Conservation (phyloP, 2,797 vertebrate species). For the Lerista edwardsae region DNA sequence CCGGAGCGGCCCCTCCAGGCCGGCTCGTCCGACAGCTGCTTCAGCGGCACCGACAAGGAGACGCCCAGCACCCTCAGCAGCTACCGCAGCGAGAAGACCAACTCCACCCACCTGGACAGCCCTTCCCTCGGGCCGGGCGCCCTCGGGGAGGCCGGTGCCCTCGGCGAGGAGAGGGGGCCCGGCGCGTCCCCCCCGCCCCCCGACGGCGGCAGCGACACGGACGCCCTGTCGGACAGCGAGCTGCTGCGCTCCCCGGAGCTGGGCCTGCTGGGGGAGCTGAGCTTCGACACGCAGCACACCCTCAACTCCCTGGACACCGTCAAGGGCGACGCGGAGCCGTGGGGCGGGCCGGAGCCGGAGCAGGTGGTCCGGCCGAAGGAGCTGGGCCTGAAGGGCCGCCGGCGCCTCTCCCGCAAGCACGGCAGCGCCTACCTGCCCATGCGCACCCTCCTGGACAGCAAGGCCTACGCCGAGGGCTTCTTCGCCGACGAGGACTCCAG, state of each 20-base stretch:
- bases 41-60: constrained; percentile 88
- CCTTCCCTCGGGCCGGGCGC: constrained; percentile 78
- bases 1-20: constrained; percentile 75
- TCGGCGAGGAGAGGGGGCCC: background rate
- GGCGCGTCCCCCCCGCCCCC: constrained; percentile 64
- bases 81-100: constrained; percentile 91
- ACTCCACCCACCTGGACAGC: constrained; percentile 91
- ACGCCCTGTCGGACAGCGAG: constrained; percentile 86
- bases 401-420: constrained; percentile 82
- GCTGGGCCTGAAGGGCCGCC: constrained; percentile 84
- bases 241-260: constrained; percentile 78
- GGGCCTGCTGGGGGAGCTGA: constrained; percentile 34
- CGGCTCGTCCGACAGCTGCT: constrained; percentile 90
- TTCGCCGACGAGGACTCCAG: constrained; percentile 88
- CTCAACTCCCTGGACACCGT: constrained; percentile 71
- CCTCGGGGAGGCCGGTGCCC: constrained; percentile 55
- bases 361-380: constrained; percentile 91
- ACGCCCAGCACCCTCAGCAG: constrained; percentile 88
- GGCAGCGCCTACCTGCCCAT: constrained; percentile 83
- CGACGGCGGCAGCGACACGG: constrained; percentile 81
- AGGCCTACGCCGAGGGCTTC: constrained; percentile 85
- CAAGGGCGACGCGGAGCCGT: constrained; percentile 58
- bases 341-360: constrained; percentile 74
- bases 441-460: constrained; percentile 82
- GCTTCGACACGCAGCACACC: constrained; percentile 48